phyloP scores from a whole-genome alignment of 2,888 invertebrate genomes.

The Epistrophella euchroma region DNA sequence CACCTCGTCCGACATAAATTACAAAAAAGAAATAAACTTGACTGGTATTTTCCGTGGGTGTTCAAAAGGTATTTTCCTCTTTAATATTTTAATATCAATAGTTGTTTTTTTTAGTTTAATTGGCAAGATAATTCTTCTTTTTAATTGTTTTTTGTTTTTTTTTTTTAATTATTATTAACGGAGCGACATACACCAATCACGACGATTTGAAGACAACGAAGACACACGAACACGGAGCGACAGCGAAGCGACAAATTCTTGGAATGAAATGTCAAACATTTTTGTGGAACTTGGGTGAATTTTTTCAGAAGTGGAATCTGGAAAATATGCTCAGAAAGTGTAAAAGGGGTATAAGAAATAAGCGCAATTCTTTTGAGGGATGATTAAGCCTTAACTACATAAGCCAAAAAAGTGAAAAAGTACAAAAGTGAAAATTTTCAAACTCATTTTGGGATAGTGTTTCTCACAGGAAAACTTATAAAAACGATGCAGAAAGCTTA shows the following conservation, averaged over 20 bases:
- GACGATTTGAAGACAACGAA: slow-evolving; percentile 69
- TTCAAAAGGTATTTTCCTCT: background rate
- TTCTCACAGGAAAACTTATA: no score
- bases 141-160: slow-evolving; percentile 35
- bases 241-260: slow-evolving; percentile 55
- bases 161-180: slow-evolving; percentile 38
- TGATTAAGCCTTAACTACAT: background rate
- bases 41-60: slow-evolving; percentile 27
- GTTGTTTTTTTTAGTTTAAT: slow-evolving; percentile 41
- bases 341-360: background rate
- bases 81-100: background rate
- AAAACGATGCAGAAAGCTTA: no score
- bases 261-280: slow-evolving; percentile 70
- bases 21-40: background rate
- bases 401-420: no score
- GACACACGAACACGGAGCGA: slow-evolving; percentile 39
- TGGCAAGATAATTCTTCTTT: slow-evolving; percentile 48
- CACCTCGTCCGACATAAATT: slow-evolving; percentile 26
- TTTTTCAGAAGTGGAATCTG: slow-evolving; percentile 56
- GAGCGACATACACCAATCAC: slow-evolving; percentile 64
- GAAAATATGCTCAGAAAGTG: slow-evolving; percentile 58
- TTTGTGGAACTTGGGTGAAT: slow-evolving; percentile 43
- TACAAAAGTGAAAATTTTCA: no score
- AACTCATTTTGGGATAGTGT: no score
- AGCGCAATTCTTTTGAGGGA: slow-evolving; percentile 27